Conservation (phyloP, 1,140 invertebrate species). For the Drosophila orosa region DNA sequence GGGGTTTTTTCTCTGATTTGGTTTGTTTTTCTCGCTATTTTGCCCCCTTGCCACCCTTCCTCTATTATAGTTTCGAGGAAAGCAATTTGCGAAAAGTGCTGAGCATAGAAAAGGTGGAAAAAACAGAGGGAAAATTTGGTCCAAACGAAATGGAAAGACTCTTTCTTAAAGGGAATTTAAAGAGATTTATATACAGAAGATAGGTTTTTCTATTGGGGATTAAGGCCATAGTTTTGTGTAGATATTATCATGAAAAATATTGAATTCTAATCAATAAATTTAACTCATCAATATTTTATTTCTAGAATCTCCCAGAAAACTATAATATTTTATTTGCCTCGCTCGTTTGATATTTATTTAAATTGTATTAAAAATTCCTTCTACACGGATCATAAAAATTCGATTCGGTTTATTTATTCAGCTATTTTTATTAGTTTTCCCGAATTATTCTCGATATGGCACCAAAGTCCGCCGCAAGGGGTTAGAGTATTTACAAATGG, state of each 20-base stretch:
- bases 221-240: no score
- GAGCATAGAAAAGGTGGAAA: not conserved
- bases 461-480: not conserved
- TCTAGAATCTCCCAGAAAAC: no score
- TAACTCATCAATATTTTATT: no score
- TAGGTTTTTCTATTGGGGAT: not conserved
- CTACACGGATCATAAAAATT: constrained; percentile 4
- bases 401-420: constrained; percentile 22
- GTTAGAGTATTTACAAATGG: constrained; percentile 34
- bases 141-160: not conserved
- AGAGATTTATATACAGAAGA: not conserved
- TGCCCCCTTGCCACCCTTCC: not conserved
- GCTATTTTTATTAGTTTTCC: constrained; percentile 25
- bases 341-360: constrained; percentile 1
- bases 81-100: constrained; percentile 26
- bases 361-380: constrained; percentile 6
- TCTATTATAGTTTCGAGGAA: constrained; percentile 29
- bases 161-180: not conserved
- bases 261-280: no score
- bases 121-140: not conserved
- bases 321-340: not conserved
- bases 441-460: not conserved
- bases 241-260: not conserved
- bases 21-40: constrained; percentile 22
- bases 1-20: constrained; percentile 16